Evolutionary conservation across 2,113 vertebrate genomes (phyloP), one percentile per base, ranked within the genome.

Genomic region (Thalassoma bifasciatum): DNA sequence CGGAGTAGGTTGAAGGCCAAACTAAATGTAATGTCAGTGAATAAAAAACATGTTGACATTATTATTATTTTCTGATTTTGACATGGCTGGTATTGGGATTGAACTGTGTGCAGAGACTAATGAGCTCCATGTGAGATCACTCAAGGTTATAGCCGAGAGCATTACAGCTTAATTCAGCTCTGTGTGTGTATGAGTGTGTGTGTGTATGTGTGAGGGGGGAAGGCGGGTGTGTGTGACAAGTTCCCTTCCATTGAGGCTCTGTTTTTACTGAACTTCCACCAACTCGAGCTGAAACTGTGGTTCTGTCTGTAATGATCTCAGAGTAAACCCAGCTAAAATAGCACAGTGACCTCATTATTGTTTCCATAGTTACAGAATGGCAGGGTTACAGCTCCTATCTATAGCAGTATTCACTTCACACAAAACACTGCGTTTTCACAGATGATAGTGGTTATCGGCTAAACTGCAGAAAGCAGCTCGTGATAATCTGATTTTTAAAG

Each of bases 341-440:
- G 84, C 74, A 80, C 77, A 60, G 75, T 86, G 81, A 91, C 80
- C 85, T 83, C 82, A 72, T 88, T 91, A 83, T 89, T 85, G 92
- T 92, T 92, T 84, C 91, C 91, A 92, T 90, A 85, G 90, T 83
- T 88, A 92, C 90, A 72, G 83, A 69, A 85, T 66, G 53, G 85
- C 73, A 81, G 85, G 84, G 86, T 88, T 87, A 87, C 81, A 65
- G 79, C 74, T 89, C 72, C 87, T 83, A 76, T 84, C 83, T 78
- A 65, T 77, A 75, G 79, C 61, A n/a, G 53, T 71, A 0, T 78
- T 85, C 77, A 60, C 71, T 88, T 78, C 89, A 79, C 81, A 81
- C 36, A 53, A 70, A 87, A 72, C 21, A 26, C 58, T 82, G 77
- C 66, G 10, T 84, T 87, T 79, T 68, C 66, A 71, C 75, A 76